These are phyloP conservation scores for Drosophila guanche DNA, from an alignment of 1,140 invertebrate species.

Conservation along the genomic window DNA sequence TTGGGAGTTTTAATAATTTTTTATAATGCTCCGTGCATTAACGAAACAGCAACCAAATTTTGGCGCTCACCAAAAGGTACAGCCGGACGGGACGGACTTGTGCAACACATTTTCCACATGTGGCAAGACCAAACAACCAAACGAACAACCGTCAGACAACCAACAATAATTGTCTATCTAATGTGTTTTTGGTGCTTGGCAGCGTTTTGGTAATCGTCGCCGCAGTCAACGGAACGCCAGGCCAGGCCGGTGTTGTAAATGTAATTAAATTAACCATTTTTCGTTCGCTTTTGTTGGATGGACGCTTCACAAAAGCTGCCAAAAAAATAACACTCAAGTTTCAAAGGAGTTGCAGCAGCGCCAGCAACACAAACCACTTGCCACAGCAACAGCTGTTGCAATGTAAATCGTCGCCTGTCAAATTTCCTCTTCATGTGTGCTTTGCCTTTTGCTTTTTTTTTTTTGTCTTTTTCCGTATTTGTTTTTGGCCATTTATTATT, in stretches of 20 bases:
- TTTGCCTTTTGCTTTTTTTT: constrained; percentile 18
- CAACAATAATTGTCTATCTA: constrained; percentile 72
- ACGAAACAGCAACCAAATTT: constrained; percentile 20
- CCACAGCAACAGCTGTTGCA: constrained; percentile 60
- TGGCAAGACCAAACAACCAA: constrained; percentile 58
- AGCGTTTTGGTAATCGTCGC: constrained; percentile 73
- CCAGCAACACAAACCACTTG: constrained; percentile 17
- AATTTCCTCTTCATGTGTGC: constrained; percentile 43
- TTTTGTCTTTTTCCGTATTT: constrained; percentile 1
- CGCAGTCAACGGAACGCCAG: constrained; percentile 74
- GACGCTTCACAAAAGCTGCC: constrained; percentile 58
- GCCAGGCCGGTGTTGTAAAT: constrained; percentile 75
- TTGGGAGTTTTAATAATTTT: constrained; percentile 27
- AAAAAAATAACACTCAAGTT: constrained; percentile 47
- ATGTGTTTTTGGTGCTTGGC: constrained; percentile 64
- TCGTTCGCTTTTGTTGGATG: constrained; percentile 46
- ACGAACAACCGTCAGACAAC: constrained; percentile 18
- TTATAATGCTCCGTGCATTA: constrained; percentile 37
- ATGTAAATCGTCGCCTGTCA: constrained; percentile 65
- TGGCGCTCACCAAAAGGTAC: constrained; percentile 20
- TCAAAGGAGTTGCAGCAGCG: constrained; percentile 53
- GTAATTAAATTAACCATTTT: constrained; percentile 80
- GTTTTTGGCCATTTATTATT: constrained; percentile 3
- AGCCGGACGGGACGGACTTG: constrained; percentile 25
- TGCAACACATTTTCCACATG: constrained; percentile 73